Evolutionary conservation across 2,113 vertebrate genomes (phyloP).

Genomic region (Oreocharis arfaki): DNA sequence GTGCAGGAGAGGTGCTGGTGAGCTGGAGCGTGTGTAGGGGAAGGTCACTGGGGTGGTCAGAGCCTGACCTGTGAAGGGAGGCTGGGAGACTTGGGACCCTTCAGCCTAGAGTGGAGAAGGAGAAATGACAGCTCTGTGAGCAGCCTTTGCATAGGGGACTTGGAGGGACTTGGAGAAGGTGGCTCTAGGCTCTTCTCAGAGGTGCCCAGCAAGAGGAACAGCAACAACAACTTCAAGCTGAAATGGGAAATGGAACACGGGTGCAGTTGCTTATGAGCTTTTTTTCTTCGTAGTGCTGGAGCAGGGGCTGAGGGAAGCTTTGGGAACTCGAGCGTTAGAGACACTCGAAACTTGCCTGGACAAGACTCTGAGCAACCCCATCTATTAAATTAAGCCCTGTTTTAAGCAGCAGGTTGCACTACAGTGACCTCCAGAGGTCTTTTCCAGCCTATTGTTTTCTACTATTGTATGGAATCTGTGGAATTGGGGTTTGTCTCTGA

Average conservation of each 20-base stretch:
- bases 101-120: not conserved
- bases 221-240: not conserved
- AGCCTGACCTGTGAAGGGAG: not conserved
- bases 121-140: not conserved
- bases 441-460: constrained; percentile 7
- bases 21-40: not conserved
- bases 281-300: not conserved
- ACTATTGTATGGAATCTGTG: not conserved
- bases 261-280: accelerated
- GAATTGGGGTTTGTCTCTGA: not conserved
- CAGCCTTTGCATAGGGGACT: accelerated
- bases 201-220: not conserved
- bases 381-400: not conserved
- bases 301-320: not conserved
- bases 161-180: not conserved
- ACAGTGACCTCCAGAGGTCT: constrained; percentile 61
- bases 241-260: not conserved
- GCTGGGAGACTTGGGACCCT: not conserved
- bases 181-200: not conserved
- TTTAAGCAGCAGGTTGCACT: constrained; percentile 14
- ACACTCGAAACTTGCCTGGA: not conserved
- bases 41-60: not conserved
- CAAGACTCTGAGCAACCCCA: not conserved
- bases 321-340: not conserved
- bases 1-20: not conserved